These are phyloP conservation scores for Galerucella pusilla DNA, from an alignment of 2,888 invertebrate genomes.

Conservation along the genomic window DNA sequence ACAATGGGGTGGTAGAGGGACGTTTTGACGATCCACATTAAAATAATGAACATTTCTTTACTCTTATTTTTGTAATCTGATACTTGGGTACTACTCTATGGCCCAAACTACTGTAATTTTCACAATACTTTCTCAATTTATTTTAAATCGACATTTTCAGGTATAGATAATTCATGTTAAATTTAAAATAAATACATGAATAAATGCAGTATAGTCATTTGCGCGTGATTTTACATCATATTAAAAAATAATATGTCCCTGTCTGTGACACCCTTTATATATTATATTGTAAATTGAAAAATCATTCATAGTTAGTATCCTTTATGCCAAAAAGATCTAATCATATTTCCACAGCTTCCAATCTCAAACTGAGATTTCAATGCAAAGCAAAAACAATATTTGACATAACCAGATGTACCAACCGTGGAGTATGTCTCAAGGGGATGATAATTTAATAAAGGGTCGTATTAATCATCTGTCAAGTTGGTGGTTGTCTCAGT, in stretches of 20 bases:
- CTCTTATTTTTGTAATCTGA: too few relatives aligned
- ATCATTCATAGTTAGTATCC: conserved; percentile 30
- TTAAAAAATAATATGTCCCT: not conserved
- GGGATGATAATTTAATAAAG: conserved; percentile 65
- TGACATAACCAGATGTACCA: conserved; percentile 30
- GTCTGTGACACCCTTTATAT: not conserved
- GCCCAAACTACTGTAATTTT: too few relatives aligned
- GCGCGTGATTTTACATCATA: too few relatives aligned
- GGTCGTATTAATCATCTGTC: conserved; percentile 64
- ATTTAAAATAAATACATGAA: too few relatives aligned
- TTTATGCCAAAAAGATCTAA: conserved; percentile 33
- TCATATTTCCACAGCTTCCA: conserved; percentile 31
- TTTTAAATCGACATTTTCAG: too few relatives aligned
- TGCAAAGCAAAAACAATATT: conserved; percentile 32
- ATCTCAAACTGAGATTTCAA: conserved; percentile 9
- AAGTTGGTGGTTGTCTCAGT: conserved; percentile 58
- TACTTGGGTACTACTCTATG: too few relatives aligned
- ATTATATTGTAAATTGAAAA: conserved; percentile 9
- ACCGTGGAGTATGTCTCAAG: conserved; percentile 41
- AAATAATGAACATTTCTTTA: too few relatives aligned
- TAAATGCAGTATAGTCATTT: too few relatives aligned
- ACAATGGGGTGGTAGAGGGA: too few relatives aligned
- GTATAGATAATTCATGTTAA: too few relatives aligned
- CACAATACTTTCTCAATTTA: too few relatives aligned
- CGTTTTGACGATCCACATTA: not conserved